Conservation (phyloP, 2,888 invertebrate species). For the Tromatobia lineatoria region DNA sequence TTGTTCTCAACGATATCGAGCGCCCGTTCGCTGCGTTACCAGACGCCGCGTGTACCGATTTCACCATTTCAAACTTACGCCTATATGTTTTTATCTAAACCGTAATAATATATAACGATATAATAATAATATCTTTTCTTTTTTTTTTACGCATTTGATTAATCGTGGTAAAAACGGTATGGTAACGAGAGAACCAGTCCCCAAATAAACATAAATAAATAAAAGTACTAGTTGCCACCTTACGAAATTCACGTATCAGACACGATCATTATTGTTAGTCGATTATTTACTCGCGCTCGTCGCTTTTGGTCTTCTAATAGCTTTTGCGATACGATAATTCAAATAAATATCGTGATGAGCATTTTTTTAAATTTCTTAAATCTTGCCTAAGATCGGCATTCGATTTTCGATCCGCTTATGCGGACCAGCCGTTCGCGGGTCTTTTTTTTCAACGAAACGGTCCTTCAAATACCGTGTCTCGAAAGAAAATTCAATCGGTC, state of each 20-base stretch:
- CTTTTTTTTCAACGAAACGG: conserved; percentile 12
- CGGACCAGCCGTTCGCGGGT: conserved; percentile 43
- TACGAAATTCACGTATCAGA: conserved; percentile 73
- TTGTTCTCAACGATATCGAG: conserved; percentile 17
- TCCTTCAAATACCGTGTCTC: conserved; percentile 36
- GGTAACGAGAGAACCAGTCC: conserved; percentile 76
- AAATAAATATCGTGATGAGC: conserved; percentile 41
- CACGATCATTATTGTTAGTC: conserved; percentile 66
- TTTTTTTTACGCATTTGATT: conserved; percentile 47
- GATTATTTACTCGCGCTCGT: conserved; percentile 29
- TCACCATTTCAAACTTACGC: conserved; percentile 31
- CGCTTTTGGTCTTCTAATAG: conserved; percentile 42
- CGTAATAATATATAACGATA: conserved; percentile 39
- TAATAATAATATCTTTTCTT: not conserved
- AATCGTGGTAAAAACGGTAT: conserved; percentile 62
- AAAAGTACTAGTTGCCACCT: conserved; percentile 75
- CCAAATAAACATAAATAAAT: conserved; percentile 80
- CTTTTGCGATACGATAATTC: conserved; percentile 52
- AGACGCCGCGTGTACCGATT: conserved; percentile 40
- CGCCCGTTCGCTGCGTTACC: conserved; percentile 44
- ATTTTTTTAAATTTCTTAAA: conserved; percentile 32
- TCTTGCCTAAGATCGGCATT: conserved; percentile 25
- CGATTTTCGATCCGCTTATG: conserved; percentile 24
- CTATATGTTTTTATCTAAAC: conserved; percentile 14
- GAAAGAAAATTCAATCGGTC: conserved; percentile 72